Evolutionary conservation across 2,113 vertebrate genomes (phyloP).

Genomic region (Sorex araneus): DNA sequence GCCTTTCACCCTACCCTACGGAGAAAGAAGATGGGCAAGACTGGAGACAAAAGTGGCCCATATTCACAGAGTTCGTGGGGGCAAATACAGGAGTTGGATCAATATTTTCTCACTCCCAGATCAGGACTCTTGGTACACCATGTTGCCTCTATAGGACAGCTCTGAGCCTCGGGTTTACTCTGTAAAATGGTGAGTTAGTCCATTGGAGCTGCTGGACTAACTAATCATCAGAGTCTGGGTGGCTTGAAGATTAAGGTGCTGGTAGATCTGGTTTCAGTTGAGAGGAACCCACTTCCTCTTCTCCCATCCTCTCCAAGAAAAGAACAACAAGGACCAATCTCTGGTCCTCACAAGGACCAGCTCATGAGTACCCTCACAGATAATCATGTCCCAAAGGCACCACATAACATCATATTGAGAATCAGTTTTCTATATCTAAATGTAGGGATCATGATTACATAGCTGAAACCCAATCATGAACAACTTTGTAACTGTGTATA

Average conservation of each 20-base stretch:
- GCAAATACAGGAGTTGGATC: not conserved
- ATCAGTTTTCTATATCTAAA: not conserved
- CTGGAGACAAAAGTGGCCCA: not conserved
- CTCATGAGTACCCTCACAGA: no score
- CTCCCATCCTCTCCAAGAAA: not conserved
- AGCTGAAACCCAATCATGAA: no score
- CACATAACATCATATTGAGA: not conserved
- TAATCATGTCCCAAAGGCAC: not conserved
- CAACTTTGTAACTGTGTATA: no score
- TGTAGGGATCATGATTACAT: no score
- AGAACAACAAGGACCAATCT: not conserved
- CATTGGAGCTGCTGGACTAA: not conserved
- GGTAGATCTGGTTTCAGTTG: not conserved
- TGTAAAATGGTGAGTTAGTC: constrained; percentile 7
- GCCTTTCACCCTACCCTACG: not conserved
- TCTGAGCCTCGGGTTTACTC: not conserved
- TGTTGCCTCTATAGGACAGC: not conserved
- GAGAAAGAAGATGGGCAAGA: not conserved
- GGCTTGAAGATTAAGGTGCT: not conserved
- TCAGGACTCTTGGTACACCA: not conserved
- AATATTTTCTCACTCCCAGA: not conserved
- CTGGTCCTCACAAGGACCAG: no score
- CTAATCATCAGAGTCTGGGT: not conserved
- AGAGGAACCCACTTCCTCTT: not conserved
- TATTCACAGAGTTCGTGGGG: not conserved